Base-by-base conservation (phyloP, 2,888 invertebrate species). In the Tipula helvola region DNA sequence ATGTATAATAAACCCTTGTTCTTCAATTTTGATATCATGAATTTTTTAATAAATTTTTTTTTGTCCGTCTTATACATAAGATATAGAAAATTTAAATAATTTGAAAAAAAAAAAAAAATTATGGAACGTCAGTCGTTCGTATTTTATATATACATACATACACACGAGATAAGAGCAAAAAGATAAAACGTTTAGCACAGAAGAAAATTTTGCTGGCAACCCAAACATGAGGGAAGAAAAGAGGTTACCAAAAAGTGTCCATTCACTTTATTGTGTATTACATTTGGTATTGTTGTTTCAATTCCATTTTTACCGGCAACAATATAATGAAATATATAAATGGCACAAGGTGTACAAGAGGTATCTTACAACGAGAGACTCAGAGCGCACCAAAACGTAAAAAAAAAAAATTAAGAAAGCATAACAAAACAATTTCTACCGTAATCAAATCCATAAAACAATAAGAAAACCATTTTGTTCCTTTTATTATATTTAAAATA, bases 361-460 rank as follows among this genome's bases (percentile, higher is more conserved):
- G 28, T 71, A 12, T 71, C 71, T 71, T 71, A 71, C 10, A 57
- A 7, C 7, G 8, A 10, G 71, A 71, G 71, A 71, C 28, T 12
- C 28, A 71, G 28, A 28, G 71, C 71, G 3, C 71, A 71, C 28
- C 71, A 71, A 71, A 71, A 71, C 71, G 71, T 71, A 71, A 28
- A 28, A 18, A 71, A 71, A 18, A 44, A 44, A 18, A 28, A 10
- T 71, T 71, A 28, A 71, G 28, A 71, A 71, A 71, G 28, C 71
- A 71, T 71, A 71, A 71, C 71, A 71, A 71, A 71, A 71, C 71
- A 71, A 71, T 71, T 71, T 71, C 71, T 71, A 71, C 71, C 71
- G 71, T 71, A 71, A 71, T 71, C 71, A 71, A 71, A 71, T 71
- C 28, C 71, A 71, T 71, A 71, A 71, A 71, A 71, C 71, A 71